A percentile compares a stretch with the other conserved stretches of the same genome.
Conservation (phyloP, 2,888 invertebrate genomes). For the Tiphia femorata region DNA sequence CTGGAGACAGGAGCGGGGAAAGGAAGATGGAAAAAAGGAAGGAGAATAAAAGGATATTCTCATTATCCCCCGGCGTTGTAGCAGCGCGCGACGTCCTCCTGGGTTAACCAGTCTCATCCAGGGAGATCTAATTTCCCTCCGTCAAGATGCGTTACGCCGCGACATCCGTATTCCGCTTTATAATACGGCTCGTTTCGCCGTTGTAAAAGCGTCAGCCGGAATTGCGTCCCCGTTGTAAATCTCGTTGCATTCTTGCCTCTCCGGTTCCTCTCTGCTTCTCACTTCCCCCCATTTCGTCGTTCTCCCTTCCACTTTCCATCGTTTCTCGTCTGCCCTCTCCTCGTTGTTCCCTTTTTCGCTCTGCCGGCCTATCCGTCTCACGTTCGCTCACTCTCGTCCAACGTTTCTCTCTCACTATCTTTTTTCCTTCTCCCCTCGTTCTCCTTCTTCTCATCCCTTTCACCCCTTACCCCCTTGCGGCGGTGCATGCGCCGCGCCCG, state of each 20-base stretch:
- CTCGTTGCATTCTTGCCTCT: constrained; percentile 43
- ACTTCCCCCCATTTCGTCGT: constrained; percentile 3
- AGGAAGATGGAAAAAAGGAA: too few relatives aligned
- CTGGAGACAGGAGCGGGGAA: too few relatives aligned
- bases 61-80: constrained; percentile 22
- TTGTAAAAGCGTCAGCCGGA: constrained; percentile 55
- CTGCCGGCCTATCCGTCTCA: too few relatives aligned
- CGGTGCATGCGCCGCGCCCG: constrained; percentile 17
- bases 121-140: constrained; percentile 60
- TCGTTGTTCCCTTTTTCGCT: not conserved
- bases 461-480: too few relatives aligned
- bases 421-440: too few relatives aligned
- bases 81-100: constrained; percentile 34
- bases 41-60: too few relatives aligned
- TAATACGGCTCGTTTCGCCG: constrained; percentile 47
- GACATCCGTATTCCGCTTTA: constrained; percentile 48
- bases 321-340: constrained; percentile 1
- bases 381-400: too few relatives aligned
- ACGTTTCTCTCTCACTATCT: too few relatives aligned
- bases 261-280: constrained; percentile 1
- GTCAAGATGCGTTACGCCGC: constrained; percentile 48
- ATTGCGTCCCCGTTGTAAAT: constrained; percentile 55
- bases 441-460: too few relatives aligned
- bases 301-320: too few relatives aligned
- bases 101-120: constrained; percentile 51